Evolutionary conservation across 1,140 invertebrate genomes (phyloP), one percentile per base, ranked within the genome.

Genomic region (Papilio machaon): DNA sequence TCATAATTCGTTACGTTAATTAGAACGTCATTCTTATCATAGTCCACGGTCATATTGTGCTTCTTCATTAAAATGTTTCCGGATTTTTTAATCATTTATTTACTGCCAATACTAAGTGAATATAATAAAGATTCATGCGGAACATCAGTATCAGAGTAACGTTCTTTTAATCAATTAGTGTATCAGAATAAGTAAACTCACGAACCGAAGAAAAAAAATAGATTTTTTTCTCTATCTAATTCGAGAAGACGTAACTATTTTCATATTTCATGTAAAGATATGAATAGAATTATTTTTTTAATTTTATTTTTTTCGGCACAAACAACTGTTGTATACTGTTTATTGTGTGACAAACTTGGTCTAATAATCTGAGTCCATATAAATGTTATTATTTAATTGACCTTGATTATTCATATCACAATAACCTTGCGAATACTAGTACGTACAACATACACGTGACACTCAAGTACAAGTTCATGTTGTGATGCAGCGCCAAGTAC

Each of bases 1-100:
- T 17, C 17, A n/a, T 11, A 60, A 60, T 60, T 60, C 58, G 58
- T 58, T 58, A 82, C 77, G 82, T 82, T 81, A 82, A 82, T 86
- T 83, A 54, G 74, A 82, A 81, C 73, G 82, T 82, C 83, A 81
- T 85, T 81, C 86, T 82, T 86, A 84, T 86, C 87, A 85, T 85
- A 67, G 82, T 86, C 83, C 83, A 88, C 70, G 88, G 88, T 82
- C 89, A 82, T 85, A 80, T 85, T 86, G 88, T 89, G 88, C 80
- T 87, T 88, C 88, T 87, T 86, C 85, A 83, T 88, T 81, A 81
- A 85, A 88, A 83, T 83, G 80, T 83, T 91, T 91, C 88, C 90
- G 85, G 83, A 86, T 88, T 86, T 85, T 88, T 90, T 82, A 82
- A 19, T 67, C 43, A 43, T 76, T 79, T 73, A 47, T 70, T 83